phyloP scores from a whole-genome alignment of 2,797 vertebrate genomes.

The Sebastes itinus region DNA sequence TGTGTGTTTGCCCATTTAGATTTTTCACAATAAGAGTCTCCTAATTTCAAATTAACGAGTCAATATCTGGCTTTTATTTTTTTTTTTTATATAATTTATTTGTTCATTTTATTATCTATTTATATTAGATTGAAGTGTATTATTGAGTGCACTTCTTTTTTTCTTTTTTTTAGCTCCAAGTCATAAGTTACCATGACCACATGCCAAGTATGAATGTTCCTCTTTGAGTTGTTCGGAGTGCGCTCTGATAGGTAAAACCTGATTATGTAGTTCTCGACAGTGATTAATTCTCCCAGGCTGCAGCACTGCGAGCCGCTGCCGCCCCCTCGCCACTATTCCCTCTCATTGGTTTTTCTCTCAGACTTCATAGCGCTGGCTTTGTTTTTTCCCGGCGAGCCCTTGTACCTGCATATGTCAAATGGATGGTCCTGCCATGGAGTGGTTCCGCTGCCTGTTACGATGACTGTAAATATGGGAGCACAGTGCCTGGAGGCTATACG shows the following conservation, averaged over 20 bases:
- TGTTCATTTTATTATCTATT: slow-evolving; percentile 29
- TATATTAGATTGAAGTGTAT: slow-evolving; percentile 24
- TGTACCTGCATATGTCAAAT: slow-evolving; percentile 62
- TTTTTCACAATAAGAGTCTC: slow-evolving; percentile 37
- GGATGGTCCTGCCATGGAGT: slow-evolving; percentile 64
- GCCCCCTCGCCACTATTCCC: neutral
- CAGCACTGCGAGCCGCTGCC: slow-evolving; percentile 23
- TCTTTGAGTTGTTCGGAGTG: slow-evolving; percentile 22
- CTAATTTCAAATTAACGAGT: neutral
- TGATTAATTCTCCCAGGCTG: slow-evolving; percentile 63
- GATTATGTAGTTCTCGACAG: slow-evolving; percentile 59
- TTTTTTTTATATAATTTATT: slow-evolving; percentile 26
- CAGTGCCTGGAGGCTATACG: slow-evolving; percentile 76
- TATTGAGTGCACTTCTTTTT: neutral
- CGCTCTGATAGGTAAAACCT: slow-evolving; percentile 43
- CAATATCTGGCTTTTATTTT: slow-evolving; percentile 17
- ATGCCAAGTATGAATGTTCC: slow-evolving; percentile 31
- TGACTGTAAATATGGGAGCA: slow-evolving; percentile 78
- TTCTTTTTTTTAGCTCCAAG: neutral
- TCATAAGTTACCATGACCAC: neutral
- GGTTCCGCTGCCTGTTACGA: slow-evolving; percentile 62
- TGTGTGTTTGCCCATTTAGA: neutral
- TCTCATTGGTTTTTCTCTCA: slow-evolving; percentile 59
- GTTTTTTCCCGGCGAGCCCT: slow-evolving; percentile 54
- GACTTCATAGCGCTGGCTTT: slow-evolving; percentile 50